Evolutionary conservation across 2,888 invertebrate genomes (phyloP).

Genomic region (Pyrrhosoma nymphula): DNA sequence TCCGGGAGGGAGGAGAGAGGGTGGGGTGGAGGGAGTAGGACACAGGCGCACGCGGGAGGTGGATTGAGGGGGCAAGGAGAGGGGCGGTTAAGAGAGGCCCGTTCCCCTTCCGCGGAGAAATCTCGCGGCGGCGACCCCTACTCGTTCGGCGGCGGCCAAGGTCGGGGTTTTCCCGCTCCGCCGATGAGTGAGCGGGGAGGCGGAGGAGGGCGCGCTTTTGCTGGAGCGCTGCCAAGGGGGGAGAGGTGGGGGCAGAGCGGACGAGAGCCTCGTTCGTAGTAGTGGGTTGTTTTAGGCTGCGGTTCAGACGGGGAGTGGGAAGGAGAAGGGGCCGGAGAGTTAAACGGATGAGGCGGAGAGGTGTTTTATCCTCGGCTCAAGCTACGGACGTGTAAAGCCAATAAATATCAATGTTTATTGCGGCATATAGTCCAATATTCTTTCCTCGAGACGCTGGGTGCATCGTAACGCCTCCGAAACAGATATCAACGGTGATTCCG

Average conservation of each 20-base stretch:
- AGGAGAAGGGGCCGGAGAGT: not conserved
- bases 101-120: slow-evolving; percentile 32
- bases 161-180: slow-evolving; percentile 63
- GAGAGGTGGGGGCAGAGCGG: not conserved
- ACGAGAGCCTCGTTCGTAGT: not conserved
- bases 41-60: not conserved
- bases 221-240: not conserved
- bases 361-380: not conserved
- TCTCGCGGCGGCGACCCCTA: slow-evolving; percentile 4
- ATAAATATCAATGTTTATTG: not conserved
- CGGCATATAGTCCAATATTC: slow-evolving; percentile 1
- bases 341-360: not conserved
- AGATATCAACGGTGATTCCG: not conserved
- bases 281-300: not conserved
- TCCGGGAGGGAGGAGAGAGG: not conserved
- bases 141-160: slow-evolving; percentile 11
- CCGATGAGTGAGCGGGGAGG: slow-evolving; percentile 29
- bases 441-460: not conserved
- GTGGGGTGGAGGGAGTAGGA: not conserved
- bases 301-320: not conserved
- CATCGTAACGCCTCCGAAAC: not conserved
- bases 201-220: not conserved
- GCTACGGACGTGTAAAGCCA: not conserved
- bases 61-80: not conserved
- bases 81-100: not conserved